Evolutionary conservation across 1,140 invertebrate genomes (phyloP).

Genomic region (Bombus waltoni): DNA sequence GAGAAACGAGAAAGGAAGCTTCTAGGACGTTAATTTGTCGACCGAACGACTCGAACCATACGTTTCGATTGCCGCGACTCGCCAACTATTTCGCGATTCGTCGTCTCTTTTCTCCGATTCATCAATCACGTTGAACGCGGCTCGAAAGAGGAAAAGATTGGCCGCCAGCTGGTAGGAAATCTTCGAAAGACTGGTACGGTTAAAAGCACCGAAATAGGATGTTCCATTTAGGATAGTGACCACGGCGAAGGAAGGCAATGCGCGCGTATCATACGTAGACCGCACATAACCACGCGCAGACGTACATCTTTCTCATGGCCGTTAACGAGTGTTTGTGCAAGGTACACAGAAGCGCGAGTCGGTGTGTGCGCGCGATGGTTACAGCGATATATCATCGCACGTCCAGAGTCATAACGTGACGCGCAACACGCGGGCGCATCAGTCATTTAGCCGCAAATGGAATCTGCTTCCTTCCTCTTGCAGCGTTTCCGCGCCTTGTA

Average conservation of each 20-base stretch:
- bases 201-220: constrained; percentile 49
- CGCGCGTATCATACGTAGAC: background rate
- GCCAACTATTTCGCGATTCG: background rate
- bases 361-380: constrained; percentile 41
- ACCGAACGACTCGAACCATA: background rate
- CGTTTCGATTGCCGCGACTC: background rate
- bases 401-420: constrained; percentile 78
- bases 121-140: constrained; percentile 13
- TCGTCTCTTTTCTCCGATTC: background rate
- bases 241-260: constrained; percentile 2
- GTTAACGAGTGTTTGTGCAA: constrained; percentile 35
- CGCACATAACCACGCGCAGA: background rate
- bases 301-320: constrained; percentile 6
- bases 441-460: constrained; percentile 80
- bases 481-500: constrained; percentile 67
- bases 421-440: constrained; percentile 74
- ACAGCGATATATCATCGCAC: constrained; percentile 77
- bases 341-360: background rate
- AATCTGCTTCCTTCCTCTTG: constrained; percentile 73
- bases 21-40: background rate
- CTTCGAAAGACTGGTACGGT: constrained; percentile 49
- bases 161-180: constrained; percentile 2
- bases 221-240: background rate
- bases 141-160: constrained; percentile 11
- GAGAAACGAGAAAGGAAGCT: background rate